phyloP scores from a whole-genome alignment of 2,797 vertebrate genomes.

The Enteromius viviparus region DNA sequence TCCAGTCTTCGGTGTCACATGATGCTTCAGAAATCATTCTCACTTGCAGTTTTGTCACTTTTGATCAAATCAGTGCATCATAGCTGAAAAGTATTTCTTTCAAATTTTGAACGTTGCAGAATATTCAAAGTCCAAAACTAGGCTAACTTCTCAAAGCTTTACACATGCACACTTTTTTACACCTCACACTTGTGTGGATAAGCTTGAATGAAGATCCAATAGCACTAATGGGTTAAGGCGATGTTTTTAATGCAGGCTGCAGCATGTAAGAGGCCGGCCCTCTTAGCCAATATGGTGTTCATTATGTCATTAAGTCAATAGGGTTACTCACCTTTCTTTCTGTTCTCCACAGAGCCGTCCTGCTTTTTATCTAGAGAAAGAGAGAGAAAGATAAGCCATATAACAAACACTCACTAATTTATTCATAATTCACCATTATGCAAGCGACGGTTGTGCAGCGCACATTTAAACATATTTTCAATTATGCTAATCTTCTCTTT shows the following conservation, averaged over 20 bases:
- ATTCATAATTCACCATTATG: slow-evolving; percentile 42
- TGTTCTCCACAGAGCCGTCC: slow-evolving; percentile 93
- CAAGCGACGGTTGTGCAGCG: slow-evolving; percentile 18
- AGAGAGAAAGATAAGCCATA: slow-evolving; percentile 17
- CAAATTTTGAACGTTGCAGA: neutral
- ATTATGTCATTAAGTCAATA: slow-evolving; percentile 55
- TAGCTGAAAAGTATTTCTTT: neutral
- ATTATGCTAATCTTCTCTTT: slow-evolving; percentile 57
- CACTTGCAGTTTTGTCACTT: neutral
- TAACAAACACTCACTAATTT: slow-evolving; percentile 48
- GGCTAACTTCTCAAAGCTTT: neutral
- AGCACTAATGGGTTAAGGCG: slow-evolving; percentile 55
- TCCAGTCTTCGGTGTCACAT: neutral
- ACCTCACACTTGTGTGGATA: slow-evolving; percentile 14
- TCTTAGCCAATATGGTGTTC: slow-evolving; percentile 61
- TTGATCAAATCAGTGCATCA: neutral
- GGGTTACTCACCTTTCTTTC: slow-evolving; percentile 92
- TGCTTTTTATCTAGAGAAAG: slow-evolving; percentile 92
- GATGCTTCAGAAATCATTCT: neutral
- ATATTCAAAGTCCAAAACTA: neutral
- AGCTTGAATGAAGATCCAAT: slow-evolving; percentile 61
- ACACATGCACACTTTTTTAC: neutral
- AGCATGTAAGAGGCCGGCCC: slow-evolving; percentile 51
- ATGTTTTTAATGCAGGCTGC: slow-evolving; percentile 55
- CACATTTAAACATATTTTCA: slow-evolving; percentile 52